These are phyloP conservation scores for Limnephilus auricula DNA, from an alignment of 2,888 invertebrate genomes.

Conservation along the genomic window DNA sequence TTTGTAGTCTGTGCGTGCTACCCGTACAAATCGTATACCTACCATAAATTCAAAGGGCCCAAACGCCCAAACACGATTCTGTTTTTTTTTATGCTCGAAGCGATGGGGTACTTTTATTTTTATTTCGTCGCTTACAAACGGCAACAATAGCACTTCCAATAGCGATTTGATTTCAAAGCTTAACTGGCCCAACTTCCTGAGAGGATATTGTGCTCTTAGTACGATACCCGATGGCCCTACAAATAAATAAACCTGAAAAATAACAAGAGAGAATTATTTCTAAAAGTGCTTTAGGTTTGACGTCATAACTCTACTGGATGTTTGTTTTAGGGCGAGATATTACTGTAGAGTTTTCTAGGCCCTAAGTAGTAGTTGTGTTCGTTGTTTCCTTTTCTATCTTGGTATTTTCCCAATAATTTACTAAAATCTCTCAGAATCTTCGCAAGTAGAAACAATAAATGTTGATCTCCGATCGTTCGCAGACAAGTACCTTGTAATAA, in stretches of 20 bases:
- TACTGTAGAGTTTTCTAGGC: background rate
- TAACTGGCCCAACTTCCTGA: slow-evolving; percentile 13
- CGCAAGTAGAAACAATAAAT: no score
- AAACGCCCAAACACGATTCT: slow-evolving; percentile 3
- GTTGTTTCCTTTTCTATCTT: background rate
- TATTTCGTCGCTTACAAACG: background rate
- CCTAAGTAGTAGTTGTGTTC: background rate
- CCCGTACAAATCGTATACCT: background rate
- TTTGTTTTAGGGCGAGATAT: background rate
- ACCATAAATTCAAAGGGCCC: background rate
- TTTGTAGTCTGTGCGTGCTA: slow-evolving; percentile 14
- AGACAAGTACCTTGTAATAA: no score
- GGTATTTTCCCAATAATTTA: no score
- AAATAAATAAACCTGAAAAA: background rate
- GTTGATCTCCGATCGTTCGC: no score
- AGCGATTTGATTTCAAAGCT: background rate
- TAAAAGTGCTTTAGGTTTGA: no score
- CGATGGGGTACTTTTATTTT: slow-evolving; percentile 18
- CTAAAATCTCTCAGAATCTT: no score
- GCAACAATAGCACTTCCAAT: background rate
- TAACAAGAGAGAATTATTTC: background rate
- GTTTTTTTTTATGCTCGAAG: background rate
- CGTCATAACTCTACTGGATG: no score
- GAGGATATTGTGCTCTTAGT: slow-evolving; percentile 11
- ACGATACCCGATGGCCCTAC: background rate